Evolutionary conservation across 1,140 invertebrate genomes (phyloP), one percentile per base, ranked within the genome.

Genomic region (Cherax destructor): DNA sequence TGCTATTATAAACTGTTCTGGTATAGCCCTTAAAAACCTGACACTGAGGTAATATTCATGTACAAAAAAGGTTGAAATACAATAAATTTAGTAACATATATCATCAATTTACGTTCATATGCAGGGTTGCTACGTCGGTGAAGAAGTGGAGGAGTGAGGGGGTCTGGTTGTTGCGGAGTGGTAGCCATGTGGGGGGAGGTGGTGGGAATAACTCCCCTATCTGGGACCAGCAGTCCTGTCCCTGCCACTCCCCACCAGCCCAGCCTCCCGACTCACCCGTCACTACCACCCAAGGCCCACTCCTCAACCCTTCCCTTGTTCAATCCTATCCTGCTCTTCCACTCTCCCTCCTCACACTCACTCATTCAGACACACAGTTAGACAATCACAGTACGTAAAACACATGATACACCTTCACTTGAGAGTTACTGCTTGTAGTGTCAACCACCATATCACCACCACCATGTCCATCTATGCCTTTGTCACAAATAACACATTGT

Each of bases 191-290:
- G 52, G 84, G n/a, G 52, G 85, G 56, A 11, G 81, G 77, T 79
- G 77, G 83, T 69, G 83, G 74, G 85, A 61, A 86, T 86, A 56
- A 74, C 74, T 86, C 85, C 85, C 85, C 85, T 86, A 86, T 86
- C 69, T 86, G 85, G 74, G 81, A 74, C 85, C 74, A 59, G 74
- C 85, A 86, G 72, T 49, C 84, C 78, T 80, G 52, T 24, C 85
- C 74, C 50, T 47, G 65, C 74, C 84, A 77, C 61, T 69, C 49
- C 59, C 69, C 84, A 72, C 84, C 84, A 24, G 72, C 49, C 50
- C 69, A 13, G 18, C n/a, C 81, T 69, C 59, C 81, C 59, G 21
- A 13, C 61, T 30, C 81, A 69, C 81, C 30, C 47, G 47, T 41
- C 81, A 69, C 81, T 18, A 72, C 72, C 84, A 86, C 47, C 69